Conservation (phyloP, 2,888 invertebrate species). For the Cecidostiba fungosa region DNA sequence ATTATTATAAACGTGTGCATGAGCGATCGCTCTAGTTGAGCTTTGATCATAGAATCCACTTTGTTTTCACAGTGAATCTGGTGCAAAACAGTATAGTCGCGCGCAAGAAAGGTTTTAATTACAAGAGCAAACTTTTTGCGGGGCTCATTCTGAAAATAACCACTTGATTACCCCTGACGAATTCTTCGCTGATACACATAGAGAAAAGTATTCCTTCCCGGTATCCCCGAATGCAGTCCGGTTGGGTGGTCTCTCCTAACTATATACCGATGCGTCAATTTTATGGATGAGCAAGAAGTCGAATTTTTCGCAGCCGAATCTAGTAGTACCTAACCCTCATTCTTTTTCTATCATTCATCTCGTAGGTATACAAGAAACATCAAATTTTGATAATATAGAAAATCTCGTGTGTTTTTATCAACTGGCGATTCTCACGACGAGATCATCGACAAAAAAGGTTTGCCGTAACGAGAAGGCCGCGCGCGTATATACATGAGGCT, state of each 20-base stretch:
- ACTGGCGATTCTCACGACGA: neutral
- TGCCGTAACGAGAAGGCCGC: neutral
- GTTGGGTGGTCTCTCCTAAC: slow-evolving; percentile 58
- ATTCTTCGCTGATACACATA: slow-evolving; percentile 51
- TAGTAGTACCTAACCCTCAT: neutral
- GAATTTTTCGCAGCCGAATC: neutral
- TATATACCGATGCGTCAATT: slow-evolving; percentile 39
- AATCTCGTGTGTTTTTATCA: too few relatives aligned
- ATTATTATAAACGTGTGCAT: neutral
- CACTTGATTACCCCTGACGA: slow-evolving; percentile 59
- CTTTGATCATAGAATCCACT: neutral
- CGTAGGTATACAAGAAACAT: too few relatives aligned
- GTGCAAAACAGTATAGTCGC: neutral
- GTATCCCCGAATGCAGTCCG: slow-evolving; percentile 48
- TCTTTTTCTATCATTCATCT: neutral
- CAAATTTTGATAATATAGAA: too few relatives aligned
- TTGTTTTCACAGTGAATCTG: slow-evolving; percentile 6
- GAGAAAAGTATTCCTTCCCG: slow-evolving; percentile 60
- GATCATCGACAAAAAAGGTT: neutral
- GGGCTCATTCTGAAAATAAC: slow-evolving; percentile 38
- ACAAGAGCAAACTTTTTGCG: slow-evolving; percentile 46
- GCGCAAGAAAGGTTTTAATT: slow-evolving; percentile 51
- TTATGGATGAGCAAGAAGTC: neutral
- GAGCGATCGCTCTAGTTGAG: neutral
- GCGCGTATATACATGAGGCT: slow-evolving; percentile 1